Evolutionary conservation across 2,888 invertebrate species (phyloP), one percentile per base, ranked within the genome.

Genomic region (Cylloceria caligata): DNA sequence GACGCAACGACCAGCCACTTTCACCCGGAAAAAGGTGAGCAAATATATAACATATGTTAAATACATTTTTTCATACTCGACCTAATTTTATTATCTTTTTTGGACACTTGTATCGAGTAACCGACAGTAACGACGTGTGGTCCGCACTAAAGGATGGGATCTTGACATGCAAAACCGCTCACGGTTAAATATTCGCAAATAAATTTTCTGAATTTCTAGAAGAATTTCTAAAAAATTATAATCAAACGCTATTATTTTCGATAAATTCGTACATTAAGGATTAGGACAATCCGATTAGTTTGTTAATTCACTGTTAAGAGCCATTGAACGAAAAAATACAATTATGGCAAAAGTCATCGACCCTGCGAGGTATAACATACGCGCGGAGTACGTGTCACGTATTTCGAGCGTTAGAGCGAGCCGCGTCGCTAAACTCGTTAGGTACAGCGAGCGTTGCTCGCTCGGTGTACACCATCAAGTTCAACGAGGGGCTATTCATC

Each of bases 401-500:
- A 75, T 71, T 19, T 45, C 57, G 27, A 72, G 36, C 71, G 57
- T 7, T 16, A 24, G 13, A 34, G 34, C 21, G 30, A 47, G 39
- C 36, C 67, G 79, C 36, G 65, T 60, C 42, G 42, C 60, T 79
- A 75, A 82, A 74, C 65, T 79, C 79, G 74, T 82, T 79, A 79
- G 24, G 72, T 30, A 69, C 36, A 16, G 45, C 21, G 49, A 55
- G 45, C 60, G 69, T 57, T 30, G 34, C 19, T 67, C n/a, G 19
- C 55, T 68, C 30, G 67, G 57, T 74, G 42, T 55, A 30, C 57
- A 71, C 71, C 71, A 57, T 78, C 72, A 47, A 76, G 64, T 87
- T 87, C 87, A 89, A 88, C 86, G 88, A 89, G 84, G 57, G 84
- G 77, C 88, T 86, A 88, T 90, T 90, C 89, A 89, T 88, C 86